Evolutionary conservation across 2,888 invertebrate genomes (phyloP).

Genomic region (Mimachlamys varia): DNA sequence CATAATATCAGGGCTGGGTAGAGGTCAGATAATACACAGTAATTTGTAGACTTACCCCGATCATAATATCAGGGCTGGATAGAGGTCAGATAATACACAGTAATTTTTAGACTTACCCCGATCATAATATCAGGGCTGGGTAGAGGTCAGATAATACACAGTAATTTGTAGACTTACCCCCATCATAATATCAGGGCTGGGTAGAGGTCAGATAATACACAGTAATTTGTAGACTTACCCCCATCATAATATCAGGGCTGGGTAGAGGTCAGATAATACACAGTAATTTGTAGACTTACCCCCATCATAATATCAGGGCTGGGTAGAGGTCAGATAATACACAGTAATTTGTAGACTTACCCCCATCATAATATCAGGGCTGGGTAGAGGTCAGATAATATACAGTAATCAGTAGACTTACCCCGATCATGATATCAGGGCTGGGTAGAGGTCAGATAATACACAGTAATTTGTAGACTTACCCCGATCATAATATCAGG

Average conservation of each 20-base stretch:
- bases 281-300: conserved; percentile 65
- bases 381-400: too few species aligned
- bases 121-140: conserved; percentile 84
- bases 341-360: conserved; percentile 61
- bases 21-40: too few species aligned
- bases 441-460: too few species aligned
- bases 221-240: conserved; percentile 67
- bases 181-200: too few species aligned
- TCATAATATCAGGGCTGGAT: conserved; percentile 84
- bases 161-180: conserved; percentile 69
- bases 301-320: too few species aligned
- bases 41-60: conserved; percentile 71
- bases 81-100: too few species aligned
- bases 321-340: too few species aligned
- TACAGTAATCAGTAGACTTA: conserved; percentile 55
- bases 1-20: conserved; percentile 81
- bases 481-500: conserved; percentile 86
- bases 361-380: too few species aligned
- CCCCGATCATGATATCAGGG: conserved; percentile 86
- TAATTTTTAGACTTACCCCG: conserved; percentile 71
- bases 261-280: too few species aligned
- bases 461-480: conserved; percentile 46
- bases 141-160: too few species aligned
- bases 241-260: too few species aligned
- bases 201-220: too few species aligned